Conservation (phyloP, 1,140 invertebrate species). For the Cydia pomonella region DNA sequence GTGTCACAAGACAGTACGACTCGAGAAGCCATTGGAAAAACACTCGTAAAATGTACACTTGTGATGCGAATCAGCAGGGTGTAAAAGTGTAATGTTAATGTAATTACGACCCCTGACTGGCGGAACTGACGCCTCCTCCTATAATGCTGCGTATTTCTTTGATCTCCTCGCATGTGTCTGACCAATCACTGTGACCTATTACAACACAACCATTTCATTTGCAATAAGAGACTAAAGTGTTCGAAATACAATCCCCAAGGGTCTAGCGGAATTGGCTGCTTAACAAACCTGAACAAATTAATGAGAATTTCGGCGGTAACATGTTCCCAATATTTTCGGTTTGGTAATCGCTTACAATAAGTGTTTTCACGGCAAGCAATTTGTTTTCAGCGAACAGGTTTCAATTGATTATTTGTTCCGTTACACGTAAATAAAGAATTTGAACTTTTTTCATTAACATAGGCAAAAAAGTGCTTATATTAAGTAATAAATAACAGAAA, state of each 20-base stretch:
- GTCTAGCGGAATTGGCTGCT: conserved; percentile 21
- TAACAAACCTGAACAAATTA: conserved; percentile 29
- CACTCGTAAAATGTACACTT: not conserved
- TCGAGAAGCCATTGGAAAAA: not conserved
- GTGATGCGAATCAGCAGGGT: not conserved
- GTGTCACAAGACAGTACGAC: not conserved
- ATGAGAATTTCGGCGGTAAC: conserved; percentile 28
- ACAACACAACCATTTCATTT: not conserved
- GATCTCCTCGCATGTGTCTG: conserved; percentile 6
- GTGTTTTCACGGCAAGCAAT: conserved; percentile 8
- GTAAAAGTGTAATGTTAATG: conserved; percentile 33
- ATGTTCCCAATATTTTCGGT: conserved; percentile 31
- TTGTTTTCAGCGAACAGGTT: not conserved
- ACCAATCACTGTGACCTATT: conserved; percentile 10
- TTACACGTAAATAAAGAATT: not conserved
- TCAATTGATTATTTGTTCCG: conserved; percentile 4
- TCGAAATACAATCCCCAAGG: not conserved
- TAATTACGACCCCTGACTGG: conserved; percentile 27
- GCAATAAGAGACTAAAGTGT: not conserved
- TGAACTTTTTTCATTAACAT: not conserved
- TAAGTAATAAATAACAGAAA: not conserved
- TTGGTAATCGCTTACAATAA: conserved; percentile 28
- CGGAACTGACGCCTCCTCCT: conserved; percentile 15
- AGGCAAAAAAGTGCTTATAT: not conserved
- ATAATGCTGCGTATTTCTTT: conserved; percentile 25